These are phyloP conservation scores for Stictonetta naevosa DNA, from an alignment of 2,113 vertebrate genomes.

Conservation along the genomic window DNA sequence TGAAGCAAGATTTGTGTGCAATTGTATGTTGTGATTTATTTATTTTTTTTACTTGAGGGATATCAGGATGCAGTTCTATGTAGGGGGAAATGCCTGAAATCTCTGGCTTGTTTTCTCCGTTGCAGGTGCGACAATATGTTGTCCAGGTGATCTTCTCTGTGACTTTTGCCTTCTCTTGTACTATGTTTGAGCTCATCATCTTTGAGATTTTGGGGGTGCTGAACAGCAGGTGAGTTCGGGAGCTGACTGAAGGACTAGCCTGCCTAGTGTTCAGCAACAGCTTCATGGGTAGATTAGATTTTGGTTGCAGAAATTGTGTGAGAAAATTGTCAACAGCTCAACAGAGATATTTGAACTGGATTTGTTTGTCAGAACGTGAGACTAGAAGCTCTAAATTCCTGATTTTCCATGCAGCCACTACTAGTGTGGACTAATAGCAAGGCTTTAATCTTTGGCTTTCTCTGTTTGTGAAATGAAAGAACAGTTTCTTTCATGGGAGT, in stretches of 20 bases:
- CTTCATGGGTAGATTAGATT: background rate
- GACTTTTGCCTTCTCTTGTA: slow-evolving; percentile 98
- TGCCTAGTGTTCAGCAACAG: background rate
- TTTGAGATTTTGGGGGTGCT: slow-evolving; percentile 97
- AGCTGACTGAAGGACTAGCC: background rate
- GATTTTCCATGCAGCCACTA: background rate
- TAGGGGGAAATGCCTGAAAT: background rate
- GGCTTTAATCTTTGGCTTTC: background rate
- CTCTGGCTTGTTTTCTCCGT: slow-evolving; percentile 11
- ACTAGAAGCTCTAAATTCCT: background rate
- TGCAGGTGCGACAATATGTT: slow-evolving; percentile 92
- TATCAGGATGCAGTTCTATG: background rate
- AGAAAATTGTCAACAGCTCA: background rate
- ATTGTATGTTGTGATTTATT: background rate
- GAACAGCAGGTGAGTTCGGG: slow-evolving; percentile 87
- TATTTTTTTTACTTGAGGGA: background rate
- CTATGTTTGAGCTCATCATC: slow-evolving; percentile 99
- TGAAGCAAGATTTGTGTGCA: background rate
- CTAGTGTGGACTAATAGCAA: background rate
- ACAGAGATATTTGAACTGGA: background rate
- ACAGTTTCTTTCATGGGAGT: background rate
- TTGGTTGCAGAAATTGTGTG: background rate
- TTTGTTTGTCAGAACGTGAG: background rate
- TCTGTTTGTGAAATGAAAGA: background rate
- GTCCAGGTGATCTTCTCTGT: slow-evolving; percentile 98